A percentile compares a stretch with the other conserved stretches of the same genome.
These are phyloP conservation scores for Drosophila hamatofila DNA, from an alignment of 2,888 invertebrate genomes.

Conservation along the genomic window DNA sequence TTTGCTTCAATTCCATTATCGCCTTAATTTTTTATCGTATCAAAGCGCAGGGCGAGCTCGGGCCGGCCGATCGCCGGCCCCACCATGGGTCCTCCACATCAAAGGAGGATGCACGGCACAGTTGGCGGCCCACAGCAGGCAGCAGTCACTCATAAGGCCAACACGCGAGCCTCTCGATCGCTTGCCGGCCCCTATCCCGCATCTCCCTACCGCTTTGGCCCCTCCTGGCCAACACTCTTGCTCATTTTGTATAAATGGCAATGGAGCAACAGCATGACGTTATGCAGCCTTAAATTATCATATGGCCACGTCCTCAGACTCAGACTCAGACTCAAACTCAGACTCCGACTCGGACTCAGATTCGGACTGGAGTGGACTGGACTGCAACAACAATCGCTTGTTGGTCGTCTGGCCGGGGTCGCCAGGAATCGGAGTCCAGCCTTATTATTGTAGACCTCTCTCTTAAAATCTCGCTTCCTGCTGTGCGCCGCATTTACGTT, in stretches of 20 bases:
- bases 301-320: slow-evolving; percentile 57
- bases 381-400: slow-evolving; percentile 57
- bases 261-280: slow-evolving; percentile 81
- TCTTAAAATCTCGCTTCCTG: slow-evolving; percentile 67
- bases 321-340: not conserved
- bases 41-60: slow-evolving; percentile 71
- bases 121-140: slow-evolving; percentile 77
- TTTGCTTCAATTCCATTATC: slow-evolving; percentile 85
- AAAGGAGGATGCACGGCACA: slow-evolving; percentile 84
- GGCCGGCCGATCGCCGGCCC: slow-evolving; percentile 36
- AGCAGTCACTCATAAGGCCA: slow-evolving; percentile 77
- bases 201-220: not conserved
- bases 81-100: slow-evolving; percentile 80
- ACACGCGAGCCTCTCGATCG: slow-evolving; percentile 71
- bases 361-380: slow-evolving; percentile 19
- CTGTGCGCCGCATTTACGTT: slow-evolving; percentile 80
- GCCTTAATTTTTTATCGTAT: slow-evolving; percentile 85
- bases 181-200: slow-evolving; percentile 9
- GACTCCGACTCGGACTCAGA: slow-evolving; percentile 11
- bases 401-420: slow-evolving; percentile 38
- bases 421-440: slow-evolving; percentile 52
- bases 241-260: slow-evolving; percentile 76
- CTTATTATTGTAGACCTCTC: slow-evolving; percentile 34
- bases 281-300: slow-evolving; percentile 82
- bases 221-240: slow-evolving; percentile 25